Evolutionary conservation across 2,888 invertebrate genomes (phyloP), one percentile per base, ranked within the genome.

Genomic region (Palloptera scutellata): DNA sequence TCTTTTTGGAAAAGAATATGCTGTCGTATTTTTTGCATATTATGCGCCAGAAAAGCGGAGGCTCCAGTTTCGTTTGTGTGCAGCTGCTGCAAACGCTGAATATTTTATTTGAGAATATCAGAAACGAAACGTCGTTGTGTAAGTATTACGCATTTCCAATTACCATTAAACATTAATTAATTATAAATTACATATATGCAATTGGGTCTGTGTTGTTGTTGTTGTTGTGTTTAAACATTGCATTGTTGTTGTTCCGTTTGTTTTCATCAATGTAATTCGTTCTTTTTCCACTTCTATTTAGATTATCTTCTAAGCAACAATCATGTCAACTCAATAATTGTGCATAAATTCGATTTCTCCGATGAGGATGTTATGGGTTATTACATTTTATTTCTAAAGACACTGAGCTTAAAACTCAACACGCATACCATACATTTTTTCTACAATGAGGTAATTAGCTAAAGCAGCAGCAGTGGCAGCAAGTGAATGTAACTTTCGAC

Each of bases 321-420:
- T 85, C 98, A 99, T 87, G 98, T 99, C 51, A 99, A 99, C 86
- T 97, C 96, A 60, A 99, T 99, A 82, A 99, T 99, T 83, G 96
- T 97, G 64, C 98, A 99, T 86, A 97, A 97, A 86, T 99, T 99
- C 88, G 98, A 99, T 86, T 97, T 99, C 83, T 96, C 96, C 3
- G 98, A 99, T 86, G 99, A 99, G 86, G 99, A 99, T 88, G 98
- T 98, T 59, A 97, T 98, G 97, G 98, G 98, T 1, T 99, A 99
- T 86, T 99, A 99, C 86, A 99, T 99, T 82, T 97, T 98, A 61
- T 99, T 99, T 85, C 87, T 99, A 75, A 99, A 99, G 86, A 99
- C 98, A 0, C 87, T 99, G 64, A 99, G 98, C 77, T 88, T 99
- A 66, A 99, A 99, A 86, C 87, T 99, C 62, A 99, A 99, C 87